Base-by-base conservation (phyloP, 2,113 vertebrate genomes). In the Lanius collurio region DNA sequence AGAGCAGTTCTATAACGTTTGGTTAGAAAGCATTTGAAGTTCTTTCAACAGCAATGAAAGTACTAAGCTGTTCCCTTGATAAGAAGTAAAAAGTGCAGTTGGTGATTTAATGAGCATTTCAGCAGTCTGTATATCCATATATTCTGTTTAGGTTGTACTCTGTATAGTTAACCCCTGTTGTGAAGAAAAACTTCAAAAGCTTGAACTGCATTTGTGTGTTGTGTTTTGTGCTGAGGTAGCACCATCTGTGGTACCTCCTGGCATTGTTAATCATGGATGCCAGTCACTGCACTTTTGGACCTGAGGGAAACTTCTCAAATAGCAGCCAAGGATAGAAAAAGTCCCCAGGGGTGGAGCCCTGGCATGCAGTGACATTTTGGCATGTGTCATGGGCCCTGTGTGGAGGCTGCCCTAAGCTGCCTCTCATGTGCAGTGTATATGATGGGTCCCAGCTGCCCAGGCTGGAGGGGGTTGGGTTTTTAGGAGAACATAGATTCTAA, bases 1-100 rank as follows among this genome's bases (percentile, higher is more conserved):
- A 94, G 78, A 96, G 95, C 64, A 90, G 37, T 93, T 95, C 71
- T 56, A 64, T 90, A 96, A 46, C 2, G 1, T 95, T 97, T 91
- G 55, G 39, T 90, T 92, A 83, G 77, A 95, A 98, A 97, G 55
- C 44, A 84, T 96, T 97, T 95, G 63, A 97, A 94, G 47, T 91
- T 57, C 77, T 85, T 89, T 95, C 83, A 73, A 19, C 80, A 86
- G 74, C 49, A 49, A 27, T 94, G 52, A 53, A 52, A 89, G 37
- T 83, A 81, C 65, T 89, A 65, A 71, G 46, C 73, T 93, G 60
- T 30, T 64, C 77, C 50, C 41, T 13, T 83, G 77, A 57, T 93
- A 94, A 94, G 65, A 75, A 81, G 60, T 73, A 86, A 88, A 90
- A 90, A 82, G 52, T 49, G 16, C 35, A 23, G 71, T 82, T 0